A percentile compares a stretch with the other conserved stretches of the same genome.
phyloP scores from a whole-genome alignment of 1,140 invertebrate species.

The Pseudomyrmex cubaensis region DNA sequence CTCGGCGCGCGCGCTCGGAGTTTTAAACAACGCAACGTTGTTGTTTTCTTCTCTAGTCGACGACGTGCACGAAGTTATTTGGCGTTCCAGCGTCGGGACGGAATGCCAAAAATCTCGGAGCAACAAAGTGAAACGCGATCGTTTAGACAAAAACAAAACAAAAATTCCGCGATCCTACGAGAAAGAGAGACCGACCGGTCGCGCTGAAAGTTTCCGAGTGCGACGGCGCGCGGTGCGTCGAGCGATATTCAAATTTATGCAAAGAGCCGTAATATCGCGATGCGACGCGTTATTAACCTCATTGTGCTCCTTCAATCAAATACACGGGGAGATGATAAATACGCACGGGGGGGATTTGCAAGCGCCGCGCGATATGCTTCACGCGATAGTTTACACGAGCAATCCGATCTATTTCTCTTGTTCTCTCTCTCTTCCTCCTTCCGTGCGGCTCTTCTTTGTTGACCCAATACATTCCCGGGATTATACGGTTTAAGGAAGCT shows the following conservation, averaged over 20 bases:
- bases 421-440: not conserved
- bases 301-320: slow-evolving; percentile 2
- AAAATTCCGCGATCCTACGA: too few species aligned
- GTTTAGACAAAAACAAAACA: too few species aligned
- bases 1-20: too few species aligned
- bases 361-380: not conserved
- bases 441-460: slow-evolving; percentile 22
- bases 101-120: not conserved
- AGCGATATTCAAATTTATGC: not conserved
- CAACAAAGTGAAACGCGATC: too few species aligned
- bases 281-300: slow-evolving; percentile 27
- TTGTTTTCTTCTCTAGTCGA: too few species aligned
- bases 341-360: not conserved
- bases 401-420: not conserved
- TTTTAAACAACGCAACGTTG: too few species aligned
- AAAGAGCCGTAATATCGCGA: not conserved
- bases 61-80: too few species aligned
- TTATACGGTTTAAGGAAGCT: slow-evolving; percentile 58
- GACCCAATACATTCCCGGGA: slow-evolving; percentile 54
- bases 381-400: slow-evolving; percentile 49
- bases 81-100: too few species aligned
- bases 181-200: not conserved
- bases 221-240: not conserved
- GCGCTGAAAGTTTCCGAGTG: not conserved
- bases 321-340: not conserved